Conservation (phyloP, 1,140 invertebrate genomes). For the Lepidurus packardi region DNA sequence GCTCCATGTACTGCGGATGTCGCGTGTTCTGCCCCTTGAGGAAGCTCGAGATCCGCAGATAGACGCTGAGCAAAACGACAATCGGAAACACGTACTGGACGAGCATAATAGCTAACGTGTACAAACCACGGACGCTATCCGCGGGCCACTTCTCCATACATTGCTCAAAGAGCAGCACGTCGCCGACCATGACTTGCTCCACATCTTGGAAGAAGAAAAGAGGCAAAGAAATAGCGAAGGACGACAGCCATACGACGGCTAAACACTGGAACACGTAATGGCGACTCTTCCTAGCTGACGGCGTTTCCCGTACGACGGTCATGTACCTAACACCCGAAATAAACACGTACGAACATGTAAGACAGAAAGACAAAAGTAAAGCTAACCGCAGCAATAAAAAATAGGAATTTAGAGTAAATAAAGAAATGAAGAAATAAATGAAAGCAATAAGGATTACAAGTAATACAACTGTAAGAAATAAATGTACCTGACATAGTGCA, state of each 20-base stretch:
- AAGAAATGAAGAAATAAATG: too few species aligned
- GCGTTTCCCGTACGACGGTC: conserved; percentile 25
- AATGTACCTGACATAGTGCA: too few species aligned
- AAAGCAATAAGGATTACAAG: too few species aligned
- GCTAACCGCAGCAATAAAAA: background rate
- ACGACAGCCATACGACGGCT: conserved; percentile 13
- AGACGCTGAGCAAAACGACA: conserved; percentile 5
- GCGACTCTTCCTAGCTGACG: background rate
- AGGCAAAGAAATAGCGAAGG: conserved; percentile 13
- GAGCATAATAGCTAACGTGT: conserved; percentile 1
- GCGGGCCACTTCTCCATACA: conserved; percentile 27
- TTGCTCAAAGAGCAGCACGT: background rate
- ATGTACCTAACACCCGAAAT: background rate
- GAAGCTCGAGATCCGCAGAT: conserved; percentile 17
- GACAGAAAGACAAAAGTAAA: background rate
- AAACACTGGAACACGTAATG: background rate
- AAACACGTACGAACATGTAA: background rate
- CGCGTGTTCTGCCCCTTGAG: background rate
- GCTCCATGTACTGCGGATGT: background rate
- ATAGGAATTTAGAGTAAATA: too few species aligned
- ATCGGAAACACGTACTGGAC: conserved; percentile 27
- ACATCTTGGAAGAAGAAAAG: conserved; percentile 26
- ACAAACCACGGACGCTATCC: background rate
- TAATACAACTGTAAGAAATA: too few species aligned
- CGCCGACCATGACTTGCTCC: conserved; percentile 16